Conservation (phyloP, 2,888 invertebrate genomes). For the Caenorhabditis wallacei region DNA sequence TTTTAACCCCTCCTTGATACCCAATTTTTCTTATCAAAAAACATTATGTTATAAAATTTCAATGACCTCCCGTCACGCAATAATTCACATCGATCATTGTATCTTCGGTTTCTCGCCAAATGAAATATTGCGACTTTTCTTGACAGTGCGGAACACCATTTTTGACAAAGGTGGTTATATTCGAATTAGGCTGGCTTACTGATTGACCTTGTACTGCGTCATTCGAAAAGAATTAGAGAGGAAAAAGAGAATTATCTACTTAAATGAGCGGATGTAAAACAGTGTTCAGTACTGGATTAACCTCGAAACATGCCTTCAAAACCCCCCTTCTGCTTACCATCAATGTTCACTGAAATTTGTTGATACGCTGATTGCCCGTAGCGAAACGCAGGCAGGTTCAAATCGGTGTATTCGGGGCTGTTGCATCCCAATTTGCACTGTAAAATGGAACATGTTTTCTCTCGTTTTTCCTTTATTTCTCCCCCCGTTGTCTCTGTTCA, state of each 20-base stretch:
- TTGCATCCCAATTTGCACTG: conserved; percentile 74
- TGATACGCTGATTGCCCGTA: conserved; percentile 69
- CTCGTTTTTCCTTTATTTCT: conserved; percentile 1
- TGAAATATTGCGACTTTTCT: conserved; percentile 1
- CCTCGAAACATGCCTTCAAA: too few species aligned
- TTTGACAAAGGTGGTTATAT: conserved; percentile 30
- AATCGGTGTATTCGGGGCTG: conserved; percentile 69
- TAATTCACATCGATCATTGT: conserved; percentile 52
- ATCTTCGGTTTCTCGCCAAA: conserved; percentile 5
- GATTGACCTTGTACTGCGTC: conserved; percentile 36
- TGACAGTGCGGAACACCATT: conserved; percentile 36
- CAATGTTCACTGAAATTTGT: conserved; percentile 49
- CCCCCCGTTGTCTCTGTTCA: too few species aligned
- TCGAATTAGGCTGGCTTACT: conserved; percentile 41
- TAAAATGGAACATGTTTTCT: conserved; percentile 60
- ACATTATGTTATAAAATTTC: conserved; percentile 47
- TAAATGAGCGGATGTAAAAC: background rate
- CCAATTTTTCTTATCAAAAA: background rate
- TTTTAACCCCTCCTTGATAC: too few species aligned
- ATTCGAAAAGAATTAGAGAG: background rate
- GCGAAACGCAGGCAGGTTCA: conserved; percentile 70
- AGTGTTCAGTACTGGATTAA: background rate
- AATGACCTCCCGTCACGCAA: conserved; percentile 50
- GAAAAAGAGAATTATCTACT: background rate
- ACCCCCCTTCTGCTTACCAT: conserved; percentile 56